Evolutionary conservation across 1,140 invertebrate species (phyloP).

Genomic region (Nixonia krombeini): DNA sequence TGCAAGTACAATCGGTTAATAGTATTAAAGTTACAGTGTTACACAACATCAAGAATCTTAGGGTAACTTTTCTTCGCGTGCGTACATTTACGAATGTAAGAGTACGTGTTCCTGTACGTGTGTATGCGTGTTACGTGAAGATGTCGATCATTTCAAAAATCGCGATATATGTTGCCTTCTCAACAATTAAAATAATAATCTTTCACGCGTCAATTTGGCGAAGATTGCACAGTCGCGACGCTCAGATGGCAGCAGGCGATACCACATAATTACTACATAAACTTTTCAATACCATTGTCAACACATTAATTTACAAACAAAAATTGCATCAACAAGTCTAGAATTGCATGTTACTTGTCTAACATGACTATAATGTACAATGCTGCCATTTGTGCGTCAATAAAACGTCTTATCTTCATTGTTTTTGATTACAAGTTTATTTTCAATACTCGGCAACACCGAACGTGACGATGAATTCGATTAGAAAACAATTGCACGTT

Average conservation of each 20-base stretch:
- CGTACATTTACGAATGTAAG: slow-evolving; percentile 44
- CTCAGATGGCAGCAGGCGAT: neutral
- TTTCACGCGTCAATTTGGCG: too few relatives aligned
- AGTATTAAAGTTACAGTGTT: slow-evolving; percentile 64
- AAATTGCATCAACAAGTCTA: too few relatives aligned
- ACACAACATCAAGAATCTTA: slow-evolving; percentile 67
- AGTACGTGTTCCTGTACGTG: slow-evolving; percentile 26
- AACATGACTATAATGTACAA: neutral
- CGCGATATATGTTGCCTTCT: neutral
- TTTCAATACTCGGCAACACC: neutral
- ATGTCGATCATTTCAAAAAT: slow-evolving; percentile 8
- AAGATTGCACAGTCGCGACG: too few relatives aligned
- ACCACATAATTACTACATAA: too few relatives aligned
- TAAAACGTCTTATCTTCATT: slow-evolving; percentile 6
- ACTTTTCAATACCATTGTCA: too few relatives aligned
- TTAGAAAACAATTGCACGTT: neutral
- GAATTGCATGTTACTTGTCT: too few relatives aligned
- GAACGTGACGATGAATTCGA: neutral
- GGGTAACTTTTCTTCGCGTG: slow-evolving; percentile 46
- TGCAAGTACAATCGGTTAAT: slow-evolving; percentile 60
- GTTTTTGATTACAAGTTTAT: neutral
- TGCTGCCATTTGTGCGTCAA: slow-evolving; percentile 9
- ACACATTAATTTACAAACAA: too few relatives aligned
- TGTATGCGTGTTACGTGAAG: slow-evolving; percentile 22
- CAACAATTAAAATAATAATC: too few relatives aligned